Conservation (phyloP, 2,888 invertebrate genomes). For the Tricholauxania praeusta region DNA sequence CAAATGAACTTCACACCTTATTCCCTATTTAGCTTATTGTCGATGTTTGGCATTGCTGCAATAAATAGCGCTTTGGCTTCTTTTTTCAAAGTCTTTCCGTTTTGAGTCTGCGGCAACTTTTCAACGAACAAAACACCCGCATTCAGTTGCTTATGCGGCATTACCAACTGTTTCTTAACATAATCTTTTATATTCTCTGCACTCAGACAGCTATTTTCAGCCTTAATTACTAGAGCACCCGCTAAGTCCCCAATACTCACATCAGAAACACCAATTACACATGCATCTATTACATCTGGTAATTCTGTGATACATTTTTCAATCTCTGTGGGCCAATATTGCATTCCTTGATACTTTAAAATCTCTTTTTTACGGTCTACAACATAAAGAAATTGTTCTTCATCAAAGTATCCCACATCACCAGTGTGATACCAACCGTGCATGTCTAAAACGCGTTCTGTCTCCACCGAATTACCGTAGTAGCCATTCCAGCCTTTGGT, state of each 20-base stretch:
- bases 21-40: too few relatives aligned
- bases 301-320: conserved; percentile 39
- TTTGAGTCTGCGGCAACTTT: conserved; percentile 53
- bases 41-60: not conserved
- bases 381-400: conserved; percentile 53
- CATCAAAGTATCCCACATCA: conserved; percentile 61
- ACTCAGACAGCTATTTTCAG: conserved; percentile 50
- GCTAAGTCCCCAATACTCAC: conserved; percentile 44
- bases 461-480: conserved; percentile 51
- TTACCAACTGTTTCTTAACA: conserved; percentile 45
- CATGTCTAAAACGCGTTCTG: conserved; percentile 47
- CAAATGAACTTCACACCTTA: too few relatives aligned
- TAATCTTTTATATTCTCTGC: conserved; percentile 57
- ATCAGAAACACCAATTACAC: conserved; percentile 45
- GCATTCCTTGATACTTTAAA: conserved; percentile 53
- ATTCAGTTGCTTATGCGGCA: conserved; percentile 54
- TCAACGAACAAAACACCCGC: conserved; percentile 57
- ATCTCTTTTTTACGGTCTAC: conserved; percentile 61
- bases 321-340: conserved; percentile 43
- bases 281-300: conserved; percentile 39
- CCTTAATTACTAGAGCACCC: conserved; percentile 57
- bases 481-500: conserved; percentile 56
- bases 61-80: conserved; percentile 42
- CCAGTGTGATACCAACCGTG: conserved; percentile 59
- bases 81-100: conserved; percentile 54